Evolutionary conservation across 2,888 invertebrate genomes (phyloP), one percentile per base, ranked within the genome.

Genomic region (Listrodromus nycthemerus): DNA sequence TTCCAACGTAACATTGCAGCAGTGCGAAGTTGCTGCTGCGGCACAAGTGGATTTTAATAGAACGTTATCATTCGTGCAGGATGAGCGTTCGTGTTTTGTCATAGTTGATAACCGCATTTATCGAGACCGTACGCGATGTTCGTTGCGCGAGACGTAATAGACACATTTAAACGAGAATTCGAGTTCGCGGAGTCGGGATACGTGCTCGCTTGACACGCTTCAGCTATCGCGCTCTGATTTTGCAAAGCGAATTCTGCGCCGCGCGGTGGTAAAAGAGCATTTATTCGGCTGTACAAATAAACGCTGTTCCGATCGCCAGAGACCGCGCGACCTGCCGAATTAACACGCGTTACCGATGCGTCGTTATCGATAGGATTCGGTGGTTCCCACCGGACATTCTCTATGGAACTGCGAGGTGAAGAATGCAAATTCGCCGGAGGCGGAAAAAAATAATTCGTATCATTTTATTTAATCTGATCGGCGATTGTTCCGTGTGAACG

Each of bases 41-140:
- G 19, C 45, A 69, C 55, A 27, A 73, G 48, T 70, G 66, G 16
- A 33, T 66, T 67, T 52, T 55, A 67, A 80, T 67, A 74, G n/a
- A 80, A 74, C 73, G 66, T 50, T 80, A 80, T 85, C 80, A 83
- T 27, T 65, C 69, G 76, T 55, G 73, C 58, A 79, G 80, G 76
- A 80, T 82, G 79, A 77, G 71, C 66, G 52, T 74, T 21, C 75
- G 55, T 61, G 74, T 79, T 82, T 85, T 77, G 80, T 80, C 83
- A 80, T 75, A 75, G 81, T 83, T 69, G 69, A 83, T 85, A 86
- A 83, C 76, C 74, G 45, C 52, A 65, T 81, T 80, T 50, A 80
- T 86, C 80, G 67, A 83, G 82, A 16, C 24, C 6, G 30, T 55
- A 77, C 55, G 55, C 7, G 69, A 41, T 52, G 50, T 52, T 19